These are phyloP conservation scores for Tenrec ecaudatus DNA, from an alignment of 2,113 vertebrate genomes.

Conservation along the genomic window DNA sequence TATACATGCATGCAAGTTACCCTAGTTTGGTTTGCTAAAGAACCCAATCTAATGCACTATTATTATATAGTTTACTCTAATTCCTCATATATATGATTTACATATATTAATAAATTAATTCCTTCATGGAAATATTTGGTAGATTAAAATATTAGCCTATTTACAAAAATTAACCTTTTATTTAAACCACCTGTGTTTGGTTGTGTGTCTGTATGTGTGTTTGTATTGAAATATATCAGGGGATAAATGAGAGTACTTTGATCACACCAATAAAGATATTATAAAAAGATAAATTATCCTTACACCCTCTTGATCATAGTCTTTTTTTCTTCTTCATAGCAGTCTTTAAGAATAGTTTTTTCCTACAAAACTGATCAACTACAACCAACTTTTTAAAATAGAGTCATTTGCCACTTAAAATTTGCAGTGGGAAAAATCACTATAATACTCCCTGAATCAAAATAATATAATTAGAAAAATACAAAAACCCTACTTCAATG, in stretches of 20 bases:
- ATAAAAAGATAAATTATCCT: background rate
- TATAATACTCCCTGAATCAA: background rate
- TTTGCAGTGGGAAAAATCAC: background rate
- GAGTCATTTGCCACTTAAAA: background rate
- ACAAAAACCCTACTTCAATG: background rate
- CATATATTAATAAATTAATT: background rate
- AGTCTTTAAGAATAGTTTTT: background rate
- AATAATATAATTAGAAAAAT: background rate
- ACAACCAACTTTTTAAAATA: background rate
- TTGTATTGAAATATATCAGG: background rate
- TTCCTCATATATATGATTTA: background rate
- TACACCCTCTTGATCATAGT: background rate
- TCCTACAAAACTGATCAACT: background rate
- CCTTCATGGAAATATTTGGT: background rate
- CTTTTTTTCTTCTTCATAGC: too few species aligned
- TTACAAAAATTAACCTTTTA: background rate
- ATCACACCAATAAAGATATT: background rate
- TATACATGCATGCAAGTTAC: too few species aligned
- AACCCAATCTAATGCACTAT: background rate
- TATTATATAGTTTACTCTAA: background rate
- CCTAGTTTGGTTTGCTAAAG: too few species aligned
- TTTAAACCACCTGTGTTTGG: too few species aligned
- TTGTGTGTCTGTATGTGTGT: too few species aligned
- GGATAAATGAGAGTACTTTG: background rate
- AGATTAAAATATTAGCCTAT: background rate